Base-by-base conservation (phyloP, 2,797 vertebrate genomes). In the Geotria australis region DNA sequence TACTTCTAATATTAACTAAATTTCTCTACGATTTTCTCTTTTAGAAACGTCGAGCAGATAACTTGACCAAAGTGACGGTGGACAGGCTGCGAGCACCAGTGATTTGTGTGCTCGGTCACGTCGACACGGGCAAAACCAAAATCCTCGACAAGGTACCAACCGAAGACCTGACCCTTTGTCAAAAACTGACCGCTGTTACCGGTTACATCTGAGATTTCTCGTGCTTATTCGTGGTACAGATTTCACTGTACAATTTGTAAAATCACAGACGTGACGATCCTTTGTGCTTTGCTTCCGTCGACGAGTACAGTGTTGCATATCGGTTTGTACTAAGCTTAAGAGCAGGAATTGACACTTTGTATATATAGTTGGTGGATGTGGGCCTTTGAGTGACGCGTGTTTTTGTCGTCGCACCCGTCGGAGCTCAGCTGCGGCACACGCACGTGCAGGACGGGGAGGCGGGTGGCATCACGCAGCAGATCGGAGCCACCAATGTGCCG, bases 391-490 rank as follows among this genome's bases (percentile, higher is more conserved):
- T 15, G 15, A 3, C 24, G 24, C 24, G 48, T 51, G 11, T 55
- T 60, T n/a, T 11, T 47, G 46, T 12, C 58, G 46, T 47, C 11
- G 10, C n/a, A 57, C 58, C 24, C 47, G 9, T 13, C 24, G 51
- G 45, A n/a, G 51, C 10, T 49, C 45, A 96, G 88, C 74, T 98
- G 48, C 74, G 86, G 47, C 80, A 89, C 67, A 96, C 89, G 1
- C 67, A 98, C 0, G 88, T 96, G 1, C 89, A 98, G 70, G 89
- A 98, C 15, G 71, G 86, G 1, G 89, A 98, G 68, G 88, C 89
- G 3, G 89, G 88, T 58, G 88, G 88, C 9, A 98, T 98, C 72
- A 98, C 89, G n/a, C 89, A 98, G 67, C 89, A 98, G 68, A 98
- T 98, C 8, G 89, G 89, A 9, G 89, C 89, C 45, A 98, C 89